These are phyloP conservation scores for Gobius niger DNA, from an alignment of 2,113 vertebrate species.

Conservation along the genomic window DNA sequence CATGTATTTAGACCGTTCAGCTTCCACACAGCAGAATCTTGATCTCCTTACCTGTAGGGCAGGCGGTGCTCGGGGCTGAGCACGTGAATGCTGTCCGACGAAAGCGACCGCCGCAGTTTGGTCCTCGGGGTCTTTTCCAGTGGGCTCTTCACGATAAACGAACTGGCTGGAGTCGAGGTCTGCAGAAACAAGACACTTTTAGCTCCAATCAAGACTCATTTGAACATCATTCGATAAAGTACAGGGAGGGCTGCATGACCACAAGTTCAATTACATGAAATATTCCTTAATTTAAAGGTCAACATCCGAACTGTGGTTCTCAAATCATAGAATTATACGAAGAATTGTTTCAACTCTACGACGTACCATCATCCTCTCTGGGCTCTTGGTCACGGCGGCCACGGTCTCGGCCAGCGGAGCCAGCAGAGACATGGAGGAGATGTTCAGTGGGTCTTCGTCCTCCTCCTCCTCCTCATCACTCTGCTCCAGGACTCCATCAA, in stretches of 20 bases:
- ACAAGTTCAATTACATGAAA: too few species aligned
- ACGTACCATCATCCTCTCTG: constrained; percentile 80
- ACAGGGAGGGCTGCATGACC: too few species aligned
- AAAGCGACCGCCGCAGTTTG: constrained; percentile 70
- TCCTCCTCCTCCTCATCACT: constrained; percentile 51
- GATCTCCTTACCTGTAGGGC: constrained; percentile 83
- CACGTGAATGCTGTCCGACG: constrained; percentile 77
- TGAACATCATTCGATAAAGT: too few species aligned
- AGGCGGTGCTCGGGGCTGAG: constrained; percentile 80
- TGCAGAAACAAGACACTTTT: constrained; percentile 29
- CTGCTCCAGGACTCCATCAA: constrained; percentile 83
- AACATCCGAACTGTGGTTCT: too few species aligned
- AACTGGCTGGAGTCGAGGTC: constrained; percentile 80
- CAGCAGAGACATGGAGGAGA: constrained; percentile 98
- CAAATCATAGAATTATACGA: too few species aligned
- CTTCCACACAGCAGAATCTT: too few species aligned
- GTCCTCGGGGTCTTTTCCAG: constrained; percentile 79
- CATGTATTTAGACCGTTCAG: background rate
- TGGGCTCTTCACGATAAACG: constrained; percentile 72
- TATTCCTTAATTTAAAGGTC: too few species aligned
- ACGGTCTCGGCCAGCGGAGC: constrained; percentile 91
- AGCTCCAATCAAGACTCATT: too few species aligned
- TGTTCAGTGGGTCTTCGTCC: constrained; percentile 85
- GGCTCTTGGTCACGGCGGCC: constrained; percentile 78
- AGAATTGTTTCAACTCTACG: too few species aligned